Percentiles rank a stretch among this genome's conserved stretches.
These are phyloP conservation scores for Thalassophryne amazonica DNA, from an alignment of 2,797 vertebrate genomes.

Conservation along the genomic window DNA sequence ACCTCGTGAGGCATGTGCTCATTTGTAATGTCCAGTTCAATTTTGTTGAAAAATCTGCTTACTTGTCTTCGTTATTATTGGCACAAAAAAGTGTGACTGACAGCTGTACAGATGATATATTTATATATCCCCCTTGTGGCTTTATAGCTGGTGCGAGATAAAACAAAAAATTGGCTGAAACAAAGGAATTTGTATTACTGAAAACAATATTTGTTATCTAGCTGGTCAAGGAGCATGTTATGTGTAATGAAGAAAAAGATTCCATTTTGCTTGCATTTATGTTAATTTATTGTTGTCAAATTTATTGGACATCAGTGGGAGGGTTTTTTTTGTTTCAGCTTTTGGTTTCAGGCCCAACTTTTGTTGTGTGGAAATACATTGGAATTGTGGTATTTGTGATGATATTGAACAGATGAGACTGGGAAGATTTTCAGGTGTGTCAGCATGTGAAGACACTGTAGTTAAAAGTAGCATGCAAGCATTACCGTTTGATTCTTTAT, in stretches of 20 bases:
- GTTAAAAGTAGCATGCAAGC: too few relatives aligned
- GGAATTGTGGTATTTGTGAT: conserved; percentile 22
- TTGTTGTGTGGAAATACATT: conserved; percentile 17
- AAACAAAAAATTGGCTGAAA: conserved; percentile 6
- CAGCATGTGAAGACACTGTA: too few relatives aligned
- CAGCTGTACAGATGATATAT: too few relatives aligned
- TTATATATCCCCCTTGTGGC: too few relatives aligned
- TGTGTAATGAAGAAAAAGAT: conserved; percentile 10
- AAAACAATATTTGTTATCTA: conserved; percentile 39
- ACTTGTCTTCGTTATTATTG: too few relatives aligned
- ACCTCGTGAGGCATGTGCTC: too few relatives aligned
- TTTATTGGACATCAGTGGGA: background rate
- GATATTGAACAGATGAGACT: conserved; percentile 2
- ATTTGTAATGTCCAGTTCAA: too few relatives aligned
- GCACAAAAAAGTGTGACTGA: too few relatives aligned
- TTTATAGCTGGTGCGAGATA: too few relatives aligned
- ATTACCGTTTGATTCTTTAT: too few relatives aligned
- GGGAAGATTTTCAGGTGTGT: background rate
- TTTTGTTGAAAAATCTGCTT: too few relatives aligned
- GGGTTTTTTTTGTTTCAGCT: conserved; percentile 22
- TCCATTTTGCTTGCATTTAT: conserved; percentile 7
- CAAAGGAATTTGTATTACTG: conserved; percentile 13
- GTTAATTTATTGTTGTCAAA: conserved; percentile 26
- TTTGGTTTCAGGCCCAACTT: conserved; percentile 27
- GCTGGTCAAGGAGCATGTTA: conserved; percentile 30